phyloP scores from a whole-genome alignment of 2,797 vertebrate species.

The Distichodus sexfasciatus region DNA sequence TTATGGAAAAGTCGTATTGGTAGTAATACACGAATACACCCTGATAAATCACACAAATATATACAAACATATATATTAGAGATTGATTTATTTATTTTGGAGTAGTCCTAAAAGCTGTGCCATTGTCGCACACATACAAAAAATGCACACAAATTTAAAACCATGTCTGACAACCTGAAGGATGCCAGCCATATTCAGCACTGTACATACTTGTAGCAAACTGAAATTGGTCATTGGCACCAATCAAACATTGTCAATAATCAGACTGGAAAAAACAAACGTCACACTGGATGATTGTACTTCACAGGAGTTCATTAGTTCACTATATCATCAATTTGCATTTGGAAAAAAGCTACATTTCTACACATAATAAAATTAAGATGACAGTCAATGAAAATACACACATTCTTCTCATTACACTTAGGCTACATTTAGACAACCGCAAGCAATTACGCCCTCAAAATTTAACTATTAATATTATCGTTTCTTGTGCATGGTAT shows the following conservation, averaged over 20 bases:
- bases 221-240: constrained; percentile 11
- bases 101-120: constrained; percentile 53
- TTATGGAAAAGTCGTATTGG: too few relatives aligned
- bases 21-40: too few relatives aligned
- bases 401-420: not conserved
- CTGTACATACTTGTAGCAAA: constrained; percentile 18
- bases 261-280: constrained; percentile 52
- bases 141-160: not conserved
- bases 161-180: not conserved
- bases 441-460: too few relatives aligned
- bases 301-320: constrained; percentile 58
- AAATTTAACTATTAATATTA: too few relatives aligned
- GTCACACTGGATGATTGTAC: constrained; percentile 49
- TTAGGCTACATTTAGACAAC: not conserved
- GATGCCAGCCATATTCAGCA: not conserved
- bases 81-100: not conserved
- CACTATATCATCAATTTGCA: constrained; percentile 18
- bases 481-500: too few relatives aligned
- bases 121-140: constrained; percentile 45
- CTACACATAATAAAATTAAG: not conserved
- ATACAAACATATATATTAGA: too few relatives aligned
- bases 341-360: constrained; percentile 19
- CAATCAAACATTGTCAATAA: not conserved
- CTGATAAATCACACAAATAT: too few relatives aligned
- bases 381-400: not conserved